Evolutionary conservation across 2,113 vertebrate genomes (phyloP).

Genomic region (Plectropomus leopardus): DNA sequence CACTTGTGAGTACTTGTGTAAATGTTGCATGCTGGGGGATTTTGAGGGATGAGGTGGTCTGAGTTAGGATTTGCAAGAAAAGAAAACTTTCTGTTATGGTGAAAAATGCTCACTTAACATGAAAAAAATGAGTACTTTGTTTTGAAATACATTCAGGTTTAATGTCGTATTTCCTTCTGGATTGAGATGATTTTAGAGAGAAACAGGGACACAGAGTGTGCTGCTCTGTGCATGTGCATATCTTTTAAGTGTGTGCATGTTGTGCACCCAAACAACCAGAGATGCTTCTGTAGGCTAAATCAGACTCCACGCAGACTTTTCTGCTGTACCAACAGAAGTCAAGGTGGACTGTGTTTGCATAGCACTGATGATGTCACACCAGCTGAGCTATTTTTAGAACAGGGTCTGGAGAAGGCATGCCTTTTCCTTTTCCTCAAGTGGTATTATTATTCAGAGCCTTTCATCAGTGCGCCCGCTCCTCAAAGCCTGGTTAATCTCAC

Average conservation of each 20-base stretch:
- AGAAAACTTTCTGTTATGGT: not conserved
- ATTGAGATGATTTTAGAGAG: not conserved
- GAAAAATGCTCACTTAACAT: not conserved
- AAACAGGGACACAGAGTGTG: not conserved
- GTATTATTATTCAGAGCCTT: slow-evolving; percentile 56
- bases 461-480: slow-evolving; percentile 22
- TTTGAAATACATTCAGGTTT: not conserved
- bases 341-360: slow-evolving; percentile 63
- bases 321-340: slow-evolving; percentile 54
- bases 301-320: slow-evolving; percentile 45
- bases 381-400: slow-evolving; percentile 79
- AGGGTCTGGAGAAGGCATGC: slow-evolving; percentile 42
- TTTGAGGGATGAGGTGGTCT: not conserved
- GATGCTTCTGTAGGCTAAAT: slow-evolving; percentile 11
- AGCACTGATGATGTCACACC: slow-evolving; percentile 79
- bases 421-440: slow-evolving; percentile 29
- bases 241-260: not conserved
- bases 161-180: not conserved
- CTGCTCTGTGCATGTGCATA: slow-evolving; percentile 1
- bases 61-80: not conserved
- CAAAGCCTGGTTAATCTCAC: slow-evolving; percentile 34
- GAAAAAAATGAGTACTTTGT: not conserved
- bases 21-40: slow-evolving; percentile 40
- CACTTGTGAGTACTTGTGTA: slow-evolving; percentile 91
- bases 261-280: slow-evolving; percentile 7